These are phyloP conservation scores for Chymomyza procnemis DNA, from an alignment of 2,888 invertebrate species.

Conservation along the genomic window DNA sequence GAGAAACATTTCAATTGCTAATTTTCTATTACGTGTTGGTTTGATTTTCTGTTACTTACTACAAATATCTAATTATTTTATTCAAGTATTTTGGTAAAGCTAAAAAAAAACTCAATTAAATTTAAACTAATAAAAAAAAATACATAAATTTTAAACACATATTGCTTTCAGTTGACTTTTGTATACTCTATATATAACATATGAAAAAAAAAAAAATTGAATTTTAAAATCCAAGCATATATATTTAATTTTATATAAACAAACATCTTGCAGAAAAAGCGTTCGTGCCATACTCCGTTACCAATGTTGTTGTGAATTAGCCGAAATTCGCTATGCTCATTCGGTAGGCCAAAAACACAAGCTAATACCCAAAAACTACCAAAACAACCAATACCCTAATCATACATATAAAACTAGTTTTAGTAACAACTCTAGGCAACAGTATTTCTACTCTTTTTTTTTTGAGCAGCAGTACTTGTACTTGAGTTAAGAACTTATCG, in stretches of 20 bases:
- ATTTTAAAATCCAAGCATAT: slow-evolving; percentile 26
- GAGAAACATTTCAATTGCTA: slow-evolving; percentile 47
- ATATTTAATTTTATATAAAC: slow-evolving; percentile 66
- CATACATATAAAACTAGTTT: slow-evolving; percentile 10
- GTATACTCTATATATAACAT: background rate
- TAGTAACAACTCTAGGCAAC: slow-evolving; percentile 41
- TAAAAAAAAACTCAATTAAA: slow-evolving; percentile 1
- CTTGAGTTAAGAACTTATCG: slow-evolving; percentile 13
- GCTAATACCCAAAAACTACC: slow-evolving; percentile 49
- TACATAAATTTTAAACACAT: slow-evolving; percentile 5
- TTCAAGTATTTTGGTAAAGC: slow-evolving; percentile 2
- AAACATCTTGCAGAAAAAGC: slow-evolving; percentile 79
- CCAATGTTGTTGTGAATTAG: slow-evolving; percentile 80
- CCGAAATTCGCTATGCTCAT: slow-evolving; percentile 79
- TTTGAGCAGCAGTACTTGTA: background rate
- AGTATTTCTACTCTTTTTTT: background rate
- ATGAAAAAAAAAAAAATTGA: slow-evolving; percentile 1
- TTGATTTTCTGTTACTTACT: slow-evolving; percentile 31
- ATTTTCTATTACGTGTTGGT: slow-evolving; percentile 40
- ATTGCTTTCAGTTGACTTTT: slow-evolving; percentile 9
- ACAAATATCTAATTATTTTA: slow-evolving; percentile 29
- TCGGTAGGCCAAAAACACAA: slow-evolving; percentile 77
- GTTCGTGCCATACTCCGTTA: slow-evolving; percentile 79
- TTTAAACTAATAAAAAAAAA: slow-evolving; percentile 20
- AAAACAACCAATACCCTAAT: slow-evolving; percentile 25